phyloP scores from a whole-genome alignment of 2,113 vertebrate species.

The Morone saxatilis region DNA sequence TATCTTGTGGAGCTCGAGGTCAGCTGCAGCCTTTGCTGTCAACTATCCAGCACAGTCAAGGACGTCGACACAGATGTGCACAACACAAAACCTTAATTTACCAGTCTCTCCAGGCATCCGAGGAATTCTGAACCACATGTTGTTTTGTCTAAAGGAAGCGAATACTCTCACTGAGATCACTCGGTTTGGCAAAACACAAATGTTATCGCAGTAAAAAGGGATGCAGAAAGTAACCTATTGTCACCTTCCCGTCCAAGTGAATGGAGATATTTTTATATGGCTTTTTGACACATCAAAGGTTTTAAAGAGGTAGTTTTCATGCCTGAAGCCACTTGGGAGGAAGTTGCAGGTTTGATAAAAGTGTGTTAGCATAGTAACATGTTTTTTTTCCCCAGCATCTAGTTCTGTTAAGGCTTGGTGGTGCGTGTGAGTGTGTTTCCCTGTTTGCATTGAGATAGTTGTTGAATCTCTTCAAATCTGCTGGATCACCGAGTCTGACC shows the following conservation, averaged over 20 bases:
- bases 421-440: too few species aligned
- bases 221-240: background rate
- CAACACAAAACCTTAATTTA: constrained; percentile 12
- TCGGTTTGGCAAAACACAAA: constrained; percentile 32
- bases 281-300: background rate
- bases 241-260: background rate
- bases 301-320: background rate
- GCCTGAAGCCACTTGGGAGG: background rate
- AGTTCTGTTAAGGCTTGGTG: background rate
- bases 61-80: constrained; percentile 28
- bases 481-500: constrained; percentile 18
- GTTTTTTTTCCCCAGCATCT: too few species aligned
- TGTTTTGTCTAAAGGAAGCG: constrained; percentile 73
- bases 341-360: background rate
- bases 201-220: constrained; percentile 2
- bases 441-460: constrained; percentile 1
- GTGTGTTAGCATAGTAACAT: too few species aligned
- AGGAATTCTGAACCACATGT: constrained; percentile 73
- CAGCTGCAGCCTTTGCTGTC: constrained; percentile 7
- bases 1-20: background rate
- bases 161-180: constrained; percentile 36
- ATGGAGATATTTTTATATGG: background rate
- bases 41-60: constrained; percentile 33
- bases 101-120: constrained; percentile 40
- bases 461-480: constrained; percentile 15